Conservation (phyloP, 2,113 vertebrate species). For the Leucopsar rothschildi region DNA sequence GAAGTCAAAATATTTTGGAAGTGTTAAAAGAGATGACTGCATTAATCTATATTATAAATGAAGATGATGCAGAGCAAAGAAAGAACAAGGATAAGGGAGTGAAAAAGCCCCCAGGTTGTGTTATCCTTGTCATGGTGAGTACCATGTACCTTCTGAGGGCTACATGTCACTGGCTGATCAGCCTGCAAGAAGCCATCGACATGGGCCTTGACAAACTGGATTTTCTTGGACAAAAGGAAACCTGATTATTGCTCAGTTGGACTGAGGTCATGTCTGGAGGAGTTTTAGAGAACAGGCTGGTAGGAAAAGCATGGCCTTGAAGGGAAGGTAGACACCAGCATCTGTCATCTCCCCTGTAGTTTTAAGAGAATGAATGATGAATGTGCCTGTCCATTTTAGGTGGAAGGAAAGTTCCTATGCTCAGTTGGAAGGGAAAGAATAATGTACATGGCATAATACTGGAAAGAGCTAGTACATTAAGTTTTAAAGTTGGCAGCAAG, state of each 20-base stretch:
- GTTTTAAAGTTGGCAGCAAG: neutral
- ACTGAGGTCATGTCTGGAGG: neutral
- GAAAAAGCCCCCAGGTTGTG: neutral
- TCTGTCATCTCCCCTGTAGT: neutral
- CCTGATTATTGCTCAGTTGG: neutral
- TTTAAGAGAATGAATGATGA: neutral
- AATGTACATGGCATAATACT: neutral
- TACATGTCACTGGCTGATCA: neutral
- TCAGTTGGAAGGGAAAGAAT: neutral
- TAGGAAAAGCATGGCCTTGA: neutral
- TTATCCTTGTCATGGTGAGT: neutral
- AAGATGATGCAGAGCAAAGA: neutral
- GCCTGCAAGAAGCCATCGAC: neutral
- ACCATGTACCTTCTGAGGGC: neutral
- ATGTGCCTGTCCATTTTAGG: neutral
- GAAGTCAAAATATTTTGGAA: conserved; percentile 45
- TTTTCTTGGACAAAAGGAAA: neutral
- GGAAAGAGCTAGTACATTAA: neutral
- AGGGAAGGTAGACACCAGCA: neutral
- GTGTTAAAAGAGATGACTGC: neutral
- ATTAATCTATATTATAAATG: neutral
- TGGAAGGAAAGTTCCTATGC: neutral
- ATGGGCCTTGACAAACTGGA: neutral
- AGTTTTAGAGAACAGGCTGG: neutral
- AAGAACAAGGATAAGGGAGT: neutral